Evolutionary conservation across 2,113 vertebrate species (phyloP), one percentile per base, ranked within the genome.

Genomic region (Suricata suricatta): DNA sequence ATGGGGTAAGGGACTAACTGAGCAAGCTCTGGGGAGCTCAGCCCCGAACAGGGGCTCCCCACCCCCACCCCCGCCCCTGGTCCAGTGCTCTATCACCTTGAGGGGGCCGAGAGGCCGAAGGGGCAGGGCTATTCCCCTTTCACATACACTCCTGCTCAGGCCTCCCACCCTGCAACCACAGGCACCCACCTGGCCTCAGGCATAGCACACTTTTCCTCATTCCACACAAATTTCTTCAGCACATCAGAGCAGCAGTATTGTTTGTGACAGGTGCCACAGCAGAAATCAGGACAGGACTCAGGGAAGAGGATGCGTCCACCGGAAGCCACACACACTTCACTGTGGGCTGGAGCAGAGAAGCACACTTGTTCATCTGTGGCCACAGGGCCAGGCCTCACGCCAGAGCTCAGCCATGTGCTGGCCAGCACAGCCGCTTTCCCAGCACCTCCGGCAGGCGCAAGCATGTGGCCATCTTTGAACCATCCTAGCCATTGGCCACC

Each of bases 201-300:
- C 38, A 38, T 52, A 23, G 0, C 0, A 44, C 98, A 98, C 0
- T 19, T 44, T 25, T 83, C 68, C 44, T 29, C 7, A 23, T 3
- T 68, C 89, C 94, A 87, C 12, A 72, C 72, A 25, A 95, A 79
- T 84, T 60, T 98, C 60, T 97, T 93, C 10, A 35, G 1, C 0
- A 0, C 5, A 0, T 98, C 33, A 5, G 97, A 98, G 77, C 98
- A 99, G 86, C 98, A 99, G 64, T 96, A 98, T 25, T 4, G 82
- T 89, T 3, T 0, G 0, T 19, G 0, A 77, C 98, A 97, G 57
- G 76, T 77, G 35, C 98, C 98, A 52, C 98, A 98, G 97, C 98
- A 98, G 96, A 98, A 99, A 27, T 38, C 2, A 27, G 97, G 97
- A 69, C 98, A 98, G 96, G 66, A 89, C 41, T 63, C 15, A 17